Evolutionary conservation across 1,140 invertebrate genomes (phyloP), one percentile per base, ranked within the genome.

Genomic region (Drosophila novamexicana): DNA sequence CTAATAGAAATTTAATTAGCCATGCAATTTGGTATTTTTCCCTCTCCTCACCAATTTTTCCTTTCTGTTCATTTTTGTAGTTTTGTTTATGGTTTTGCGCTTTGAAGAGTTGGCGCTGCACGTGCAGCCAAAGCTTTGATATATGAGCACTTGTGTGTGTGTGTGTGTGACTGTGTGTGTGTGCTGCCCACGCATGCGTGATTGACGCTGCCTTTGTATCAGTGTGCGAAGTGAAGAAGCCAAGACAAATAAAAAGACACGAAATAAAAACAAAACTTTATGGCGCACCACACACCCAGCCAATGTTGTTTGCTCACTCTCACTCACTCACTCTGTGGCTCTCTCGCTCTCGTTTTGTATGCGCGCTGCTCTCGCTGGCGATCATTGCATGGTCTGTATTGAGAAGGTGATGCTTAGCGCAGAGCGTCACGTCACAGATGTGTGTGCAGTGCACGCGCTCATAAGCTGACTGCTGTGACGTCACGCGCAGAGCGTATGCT

Each of bases 181-280:
- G 45, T 54, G 37, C 64, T 39, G 44, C 61, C 49, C 57, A 72
- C 80, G 76, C 79, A 65, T 39, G 54, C 44, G 54, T 58, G 44
- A 39, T 49, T 62, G 61, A 66, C 59, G 61, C 61, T 65, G 58
- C 29, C 37, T 39, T 37, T 58, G 65, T 53, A 32, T 71, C 34
- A 9, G 68, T 57, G 68, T 57, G 65, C 29, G 50, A 69, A 63
- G 52, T 69, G 79, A 81, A 81, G 79, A 81, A 81, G 79, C 74
- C 76, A 79, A 75, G 63, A 49, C 65, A 80, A 75, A 79, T 65
- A 80, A 67, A 78, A 79, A 73, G 58, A 79, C 70, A 79, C 53
- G 57, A 68, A 64, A 73, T 78, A 67, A 74, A 74, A 74, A 74
- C 71, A 74, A 69, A 74, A 74, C 65, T 74, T 74, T 74, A 74